Conservation (phyloP, 2,113 vertebrate genomes). For the Stomatorhinus ivindoensis region DNA sequence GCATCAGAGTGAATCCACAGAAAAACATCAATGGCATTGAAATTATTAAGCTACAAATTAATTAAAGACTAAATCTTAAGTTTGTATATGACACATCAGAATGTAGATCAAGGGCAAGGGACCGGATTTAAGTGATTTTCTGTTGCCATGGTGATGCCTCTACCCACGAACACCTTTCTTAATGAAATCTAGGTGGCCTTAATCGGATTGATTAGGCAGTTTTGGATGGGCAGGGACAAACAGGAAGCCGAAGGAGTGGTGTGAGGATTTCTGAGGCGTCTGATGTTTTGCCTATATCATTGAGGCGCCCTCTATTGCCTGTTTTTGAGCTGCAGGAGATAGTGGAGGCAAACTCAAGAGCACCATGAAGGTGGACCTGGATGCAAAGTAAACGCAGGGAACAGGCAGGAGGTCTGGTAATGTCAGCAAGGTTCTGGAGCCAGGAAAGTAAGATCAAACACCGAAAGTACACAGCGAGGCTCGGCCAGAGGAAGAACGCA, state of each 20-base stretch:
- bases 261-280: not conserved
- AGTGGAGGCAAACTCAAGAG: not conserved
- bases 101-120: not conserved
- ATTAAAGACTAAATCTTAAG: not conserved
- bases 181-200: not conserved
- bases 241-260: not conserved
- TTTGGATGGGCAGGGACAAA: not conserved
- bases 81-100: not conserved
- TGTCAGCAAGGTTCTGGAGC: not conserved
- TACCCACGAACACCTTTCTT: not conserved
- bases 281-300: not conserved
- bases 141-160: not conserved
- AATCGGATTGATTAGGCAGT: not conserved
- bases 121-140: not conserved
- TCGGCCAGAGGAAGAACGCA: not conserved
- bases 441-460: not conserved
- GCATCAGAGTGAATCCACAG: not conserved
- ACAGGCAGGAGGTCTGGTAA: not conserved
- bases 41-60: not conserved
- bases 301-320: not conserved
- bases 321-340: not conserved
- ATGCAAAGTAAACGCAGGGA: not conserved
- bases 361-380: not conserved
- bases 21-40: not conserved
- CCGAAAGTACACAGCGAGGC: not conserved